Base-by-base conservation (phyloP, 53 echinoderm and acorn worm species). In the Apostichopus leukothele region DNA sequence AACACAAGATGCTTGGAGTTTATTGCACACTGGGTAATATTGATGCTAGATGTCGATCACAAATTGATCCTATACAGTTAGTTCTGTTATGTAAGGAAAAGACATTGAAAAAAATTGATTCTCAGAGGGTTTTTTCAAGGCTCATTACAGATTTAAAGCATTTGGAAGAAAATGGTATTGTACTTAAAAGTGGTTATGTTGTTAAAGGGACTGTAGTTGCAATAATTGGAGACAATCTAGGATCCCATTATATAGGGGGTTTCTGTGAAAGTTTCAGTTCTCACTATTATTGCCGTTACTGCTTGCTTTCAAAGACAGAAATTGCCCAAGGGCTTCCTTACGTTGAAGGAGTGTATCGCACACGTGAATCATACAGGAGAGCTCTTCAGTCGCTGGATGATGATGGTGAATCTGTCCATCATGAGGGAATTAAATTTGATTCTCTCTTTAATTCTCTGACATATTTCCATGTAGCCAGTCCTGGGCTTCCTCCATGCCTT, bases 11-110 rank as follows among this genome's bases (percentile, higher is more conserved):
- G 50, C 73, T 91, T 10, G 91, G 67, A n/a, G 90, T 94, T 5
- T 94, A 94, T 83, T 92, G 73, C 75, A 91, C 92, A 10, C 90
- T 94, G 39, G 94, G 91, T 60, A 94, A 92, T 73, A 85, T 94
- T 89, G 89, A 89, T 67, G 66, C 83, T 73, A 79, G 83, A n/a
- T 71, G 74, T 21, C 87, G 92, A 88, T 86, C 79, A 60, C 79
- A 88, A 52, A 88, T 77, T 22, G 83, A 92, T 81, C 88, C 78
- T 74, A 92, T 92, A 67, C 92, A 92, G 66, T 74, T 92, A 39
- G 92, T 90, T 26, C 73, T 93, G 52, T 57, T 93, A 76, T 93
- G 93, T 74, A 93, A 93, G 88, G 93, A 93, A 68, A 91, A 91
- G 60, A 76, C 81, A 76, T 23, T 91, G 52, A 90, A 90, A 68